Percentiles rank a stretch among this genome's conserved stretches.
Conservation (phyloP, 2,888 invertebrate species). For the Rosalia funebris region DNA sequence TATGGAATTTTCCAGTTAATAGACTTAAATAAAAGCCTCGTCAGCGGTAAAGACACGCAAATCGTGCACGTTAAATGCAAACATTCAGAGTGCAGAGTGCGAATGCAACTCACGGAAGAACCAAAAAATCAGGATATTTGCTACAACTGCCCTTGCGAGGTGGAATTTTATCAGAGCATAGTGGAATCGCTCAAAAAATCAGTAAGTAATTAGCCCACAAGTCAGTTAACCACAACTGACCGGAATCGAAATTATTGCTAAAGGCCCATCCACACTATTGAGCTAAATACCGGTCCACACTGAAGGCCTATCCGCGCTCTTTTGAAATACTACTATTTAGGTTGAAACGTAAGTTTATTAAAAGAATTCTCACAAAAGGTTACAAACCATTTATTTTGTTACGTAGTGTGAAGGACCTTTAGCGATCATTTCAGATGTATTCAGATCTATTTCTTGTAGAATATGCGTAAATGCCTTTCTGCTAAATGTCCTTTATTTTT, state of each 20-base stretch:
- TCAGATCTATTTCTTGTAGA: background rate
- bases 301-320: background rate
- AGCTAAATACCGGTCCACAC: background rate
- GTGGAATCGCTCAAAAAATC: constrained; percentile 48
- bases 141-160: constrained; percentile 47
- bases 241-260: background rate
- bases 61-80: constrained; percentile 33
- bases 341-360: background rate
- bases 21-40: constrained; percentile 48
- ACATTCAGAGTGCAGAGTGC: constrained; percentile 37
- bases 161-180: constrained; percentile 48
- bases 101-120: constrained; percentile 28
- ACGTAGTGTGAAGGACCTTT: background rate
- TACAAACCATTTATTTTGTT: background rate
- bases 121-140: constrained; percentile 32
- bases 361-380: background rate
- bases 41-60: constrained; percentile 36
- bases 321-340: background rate
- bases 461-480: background rate
- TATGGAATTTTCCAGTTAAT: constrained; percentile 43
- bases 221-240: background rate
- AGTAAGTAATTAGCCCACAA: constrained; percentile 35
- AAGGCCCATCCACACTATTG: background rate
- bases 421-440: background rate
- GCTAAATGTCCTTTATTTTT: background rate